Base-by-base conservation (phyloP, 2,113 vertebrate genomes). In the Salvator merianae region DNA sequence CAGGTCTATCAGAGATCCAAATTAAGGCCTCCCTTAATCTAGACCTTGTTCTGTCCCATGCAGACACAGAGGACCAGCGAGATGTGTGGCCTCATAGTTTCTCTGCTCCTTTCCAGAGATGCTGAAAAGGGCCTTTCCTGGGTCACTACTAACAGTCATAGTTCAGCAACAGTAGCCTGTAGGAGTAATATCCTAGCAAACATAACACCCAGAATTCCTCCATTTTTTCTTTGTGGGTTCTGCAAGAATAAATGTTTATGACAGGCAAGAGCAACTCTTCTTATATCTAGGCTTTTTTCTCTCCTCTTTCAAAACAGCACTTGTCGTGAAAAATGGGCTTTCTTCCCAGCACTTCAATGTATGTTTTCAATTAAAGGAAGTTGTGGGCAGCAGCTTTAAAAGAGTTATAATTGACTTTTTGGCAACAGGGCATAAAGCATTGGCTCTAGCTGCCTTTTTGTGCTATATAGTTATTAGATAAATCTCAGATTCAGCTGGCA, bases 401-500 rank as follows among this genome's bases (percentile, higher is more conserved):
- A 80, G 83, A 84, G 69, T 86, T 89, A 65, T 86, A 86, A 87
- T 77, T 86, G 87, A 92, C 84, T 91, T 87, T 88, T 77, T 59
- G 76, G 65, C 68, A 87, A 55, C 20, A 76, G 79, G 47, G 59
- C 82, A 88, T 86, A 90, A 93, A 95, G 36, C 5, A 68, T 30
- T 70, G 76, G 9, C 53, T 91, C 32, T 76, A 81, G 66, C 73
- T 87, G 74, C 85, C 69, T 26, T 38, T 86, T 85, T 3, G 3
- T 26, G 72, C 79, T 34, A 38, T 78, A 75, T 89, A 86, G 88
- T 90, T 84, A 76, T 84, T 87, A 90, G 88, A 92, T 90, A 92
- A 89, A 93, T 93, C 92, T 88, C 78, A 85, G 79, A 34, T 47
- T 55, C 81, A 53, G 34, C 7, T 36, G 83, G 30, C 87, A 79